phyloP scores from a whole-genome alignment of 2,113 vertebrate species.

The Loxodonta africana region DNA sequence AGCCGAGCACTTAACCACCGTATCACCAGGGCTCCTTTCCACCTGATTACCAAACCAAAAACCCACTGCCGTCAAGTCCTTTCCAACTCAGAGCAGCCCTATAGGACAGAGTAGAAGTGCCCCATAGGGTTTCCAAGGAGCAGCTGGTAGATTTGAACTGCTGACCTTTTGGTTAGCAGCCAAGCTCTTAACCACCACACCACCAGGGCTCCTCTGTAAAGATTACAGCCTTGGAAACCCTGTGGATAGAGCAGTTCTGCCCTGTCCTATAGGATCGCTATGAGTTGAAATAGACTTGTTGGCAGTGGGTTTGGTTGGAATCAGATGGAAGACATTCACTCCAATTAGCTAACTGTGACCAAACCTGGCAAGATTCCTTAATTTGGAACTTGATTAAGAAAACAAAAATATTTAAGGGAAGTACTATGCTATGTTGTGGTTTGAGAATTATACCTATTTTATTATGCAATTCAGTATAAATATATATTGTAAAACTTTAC shows the following conservation, averaged over 20 bases:
- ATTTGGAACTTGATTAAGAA: background rate
- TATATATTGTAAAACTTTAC: constrained; percentile 38
- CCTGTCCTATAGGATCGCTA: background rate
- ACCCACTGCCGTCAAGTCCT: too few species aligned
- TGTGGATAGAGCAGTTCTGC: background rate
- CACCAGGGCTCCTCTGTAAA: background rate
- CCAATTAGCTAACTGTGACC: background rate
- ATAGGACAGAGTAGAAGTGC: too few species aligned
- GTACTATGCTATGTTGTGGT: background rate
- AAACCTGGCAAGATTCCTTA: background rate
- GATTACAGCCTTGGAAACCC: background rate
- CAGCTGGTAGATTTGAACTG: too few species aligned
- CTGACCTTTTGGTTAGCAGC: too few species aligned
- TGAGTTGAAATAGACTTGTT: background rate
- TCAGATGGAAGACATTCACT: background rate
- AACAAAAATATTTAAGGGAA: background rate
- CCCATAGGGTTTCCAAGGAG: too few species aligned
- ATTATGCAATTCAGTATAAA: constrained; percentile 46
- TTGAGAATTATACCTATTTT: constrained; percentile 31
- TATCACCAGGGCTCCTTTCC: too few species aligned
- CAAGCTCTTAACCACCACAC: too few species aligned
- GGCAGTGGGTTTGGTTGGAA: background rate
- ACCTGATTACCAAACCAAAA: too few species aligned
- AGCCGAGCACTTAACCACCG: too few species aligned
- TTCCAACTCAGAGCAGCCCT: too few species aligned